Evolutionary conservation across 2,113 vertebrate species (phyloP), one percentile per base, ranked within the genome.

Genomic region (Ailuropoda melanoleuca): DNA sequence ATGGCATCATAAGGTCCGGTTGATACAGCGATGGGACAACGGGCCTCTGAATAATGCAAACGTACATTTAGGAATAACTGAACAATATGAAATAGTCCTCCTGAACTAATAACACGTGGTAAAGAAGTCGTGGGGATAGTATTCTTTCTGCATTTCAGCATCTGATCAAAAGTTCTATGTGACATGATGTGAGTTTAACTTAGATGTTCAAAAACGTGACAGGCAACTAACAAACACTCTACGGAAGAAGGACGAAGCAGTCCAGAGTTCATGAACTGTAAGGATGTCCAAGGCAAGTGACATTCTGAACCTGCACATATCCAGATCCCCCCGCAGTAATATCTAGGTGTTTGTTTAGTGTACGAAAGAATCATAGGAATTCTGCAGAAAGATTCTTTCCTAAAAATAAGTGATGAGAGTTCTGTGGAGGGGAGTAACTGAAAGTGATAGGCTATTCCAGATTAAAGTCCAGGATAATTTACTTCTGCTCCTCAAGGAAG

Each of bases 381-480:
- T 92, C 58, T 75, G 75, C 6, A 23, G 15, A 48, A 90, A 84
- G 48, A 97, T 87, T 15, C 34, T 37, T 64, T 78, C 39, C 24
- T 56, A 93, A 72, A 89, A 92, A 74, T 74, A 93, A 62, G 21
- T 74, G 53, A 90, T 75, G 55, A 74, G 34, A 94, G 19, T 82
- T 95, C 58, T 94, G 26, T 55, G 43, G 60, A 95, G 31, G 48
- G 39, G n/a, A 88, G 46, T 58, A 72, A 37, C 53, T 78, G 58
- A 39, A 87, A 97, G 48, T 29, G 55, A 97, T 29, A 80, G n/a
- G n/a, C 75, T 93, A 15, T 11, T 88, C n/a, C 43, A 87, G 31
- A 95, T 34, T 93, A 46, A 95, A 70, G 18, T 81, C 34, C 92
- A 90, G 92, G 60, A 74, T n/a, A 80, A 95, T 64, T 96, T 97